Percentiles rank a stretch among this genome's conserved stretches.
phyloP scores from a whole-genome alignment of 2,888 invertebrate species.

The Eristalis tenax region DNA sequence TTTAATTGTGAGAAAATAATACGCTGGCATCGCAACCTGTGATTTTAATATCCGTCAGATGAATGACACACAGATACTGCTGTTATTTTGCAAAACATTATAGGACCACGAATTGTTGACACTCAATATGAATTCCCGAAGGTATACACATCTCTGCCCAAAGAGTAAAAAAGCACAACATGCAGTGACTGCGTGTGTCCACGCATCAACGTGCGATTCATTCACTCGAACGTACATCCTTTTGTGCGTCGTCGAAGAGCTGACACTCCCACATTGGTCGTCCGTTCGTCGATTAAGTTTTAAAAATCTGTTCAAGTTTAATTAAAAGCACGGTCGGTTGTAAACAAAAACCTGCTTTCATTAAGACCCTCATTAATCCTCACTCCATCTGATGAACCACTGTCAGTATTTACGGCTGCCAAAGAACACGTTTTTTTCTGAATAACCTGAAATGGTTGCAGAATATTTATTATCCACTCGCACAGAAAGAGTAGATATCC shows the following conservation, averaged over 20 bases:
- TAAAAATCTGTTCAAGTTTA: background rate
- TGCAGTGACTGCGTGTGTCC: background rate
- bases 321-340: background rate
- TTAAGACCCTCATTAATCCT: background rate
- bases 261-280: background rate
- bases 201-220: background rate
- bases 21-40: no score
- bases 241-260: background rate
- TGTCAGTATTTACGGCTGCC: background rate
- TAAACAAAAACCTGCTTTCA: background rate
- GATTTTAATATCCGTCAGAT: no score
- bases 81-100: background rate
- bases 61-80: no score
- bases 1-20: no score
- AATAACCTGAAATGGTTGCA: background rate
- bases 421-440: background rate
- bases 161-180: background rate
- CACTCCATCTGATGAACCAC: background rate
- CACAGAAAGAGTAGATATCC: slow-evolving; percentile 1
- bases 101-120: background rate
- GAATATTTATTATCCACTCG: slow-evolving; percentile 5
- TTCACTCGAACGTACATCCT: background rate
- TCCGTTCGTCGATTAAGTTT: background rate
- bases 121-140: background rate
- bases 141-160: background rate